Evolutionary conservation across 2,888 invertebrate species (phyloP), one percentile per base, ranked within the genome.

Genomic region (Helleia helle): DNA sequence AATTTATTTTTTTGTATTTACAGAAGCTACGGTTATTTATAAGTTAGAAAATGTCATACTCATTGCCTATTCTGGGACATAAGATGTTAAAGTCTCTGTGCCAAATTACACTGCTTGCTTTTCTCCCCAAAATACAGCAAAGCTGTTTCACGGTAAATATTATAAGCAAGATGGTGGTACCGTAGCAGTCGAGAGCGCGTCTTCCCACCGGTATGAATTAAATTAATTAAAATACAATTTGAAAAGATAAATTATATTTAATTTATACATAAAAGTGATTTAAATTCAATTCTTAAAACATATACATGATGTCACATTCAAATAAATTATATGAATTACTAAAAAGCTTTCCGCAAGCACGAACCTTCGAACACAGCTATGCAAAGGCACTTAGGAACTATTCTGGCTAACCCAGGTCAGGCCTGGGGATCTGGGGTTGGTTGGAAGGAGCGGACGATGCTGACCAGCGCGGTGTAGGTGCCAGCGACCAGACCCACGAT

Each of bases 401-500:
- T 14, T n/a, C 24, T 9, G 12, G 11, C 12, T 22, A 25, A 13
- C 7, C 12, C 24, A 4, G 8, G 37, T 41, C 41, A 41, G 14
- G 38, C 22, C 13, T 36, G 13, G 13, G 13, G 24, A 30, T 5
- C 24, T 0, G 28, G 29, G 36, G 38, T 29, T 1, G 42, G 51
- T 38, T 58, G 52, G 56, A 80, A 79, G 7, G 79, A 71, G 8
- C 50, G 49, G 26, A 90, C 74, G 50, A 91, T 91, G 50, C 86
- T 86, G 0, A 71, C 57, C 3, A 92, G 56, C 45, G 90, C 89
- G 0, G 90, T 88, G 55, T 88, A 89, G 0, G 91, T 91, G 31
- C 92, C 92, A 2, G 89, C 87, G 3, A 90, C 55, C 4, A 92
- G 79, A 0, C 91, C 92, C 4, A 89, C 62, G 2, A 89, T 42